Base-by-base conservation (phyloP, 2,113 vertebrate species). In the Chamaetylas fuelleborni region DNA sequence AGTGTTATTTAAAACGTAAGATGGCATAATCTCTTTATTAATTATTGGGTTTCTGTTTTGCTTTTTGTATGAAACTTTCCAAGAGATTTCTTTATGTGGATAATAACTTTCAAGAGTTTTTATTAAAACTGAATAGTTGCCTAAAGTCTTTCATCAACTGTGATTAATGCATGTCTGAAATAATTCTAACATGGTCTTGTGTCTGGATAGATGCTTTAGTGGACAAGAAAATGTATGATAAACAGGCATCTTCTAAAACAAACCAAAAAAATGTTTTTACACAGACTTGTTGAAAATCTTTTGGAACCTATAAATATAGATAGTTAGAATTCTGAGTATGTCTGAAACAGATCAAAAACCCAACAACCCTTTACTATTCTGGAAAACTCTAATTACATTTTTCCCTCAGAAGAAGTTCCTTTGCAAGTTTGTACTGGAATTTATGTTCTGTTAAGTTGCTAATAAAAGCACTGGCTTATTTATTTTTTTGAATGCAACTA, bases 61-160 rank as follows among this genome's bases (percentile, higher is more conserved):
- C 64, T 95, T 95, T 94, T 95, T 73, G 88, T 61, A 36, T 71
- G 43, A 78, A 90, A 88, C 43, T 86, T 93, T 95, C 92, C 71
- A 95, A 92, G 51, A 48, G 76, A 93, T 71, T 95, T 95, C 85
- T 96, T 96, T 86, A 92, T 92, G 92, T 86, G 88, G 56, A 96
- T 96, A 95, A 91, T 90, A 93, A 94, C 88, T 92, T 97, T 90
- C 85, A 88, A 71, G 88, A 86, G 82, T 74, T 95, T 96, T 97
- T 95, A 95, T 96, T 97, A 96, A 93, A 94, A 96, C 80, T 94
- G 93, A 97, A 79, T 84, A 67, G 43, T 86, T 96, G 93, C 93
- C 94, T 95, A 14, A 94, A 96, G 76, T 95, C 94, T 96, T 96
- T 96, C 95, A 67, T 94, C 93, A 88, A 1, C 86, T 96, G 22